Conservation (phyloP, 1,140 invertebrate genomes). For the Pseudomyrmex pallidus region DNA sequence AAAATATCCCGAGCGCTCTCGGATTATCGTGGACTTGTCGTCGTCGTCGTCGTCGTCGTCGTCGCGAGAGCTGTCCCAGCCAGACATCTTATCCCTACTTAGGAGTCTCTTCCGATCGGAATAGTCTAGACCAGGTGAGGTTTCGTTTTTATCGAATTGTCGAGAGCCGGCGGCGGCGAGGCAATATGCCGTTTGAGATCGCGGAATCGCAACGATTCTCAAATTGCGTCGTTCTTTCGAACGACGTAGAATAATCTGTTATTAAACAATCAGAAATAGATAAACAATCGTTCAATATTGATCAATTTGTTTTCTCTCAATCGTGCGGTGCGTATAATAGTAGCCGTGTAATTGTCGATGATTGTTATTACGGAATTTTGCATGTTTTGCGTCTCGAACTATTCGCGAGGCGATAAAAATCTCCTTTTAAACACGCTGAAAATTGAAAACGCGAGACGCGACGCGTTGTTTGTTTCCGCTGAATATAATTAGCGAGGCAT, state of each 20-base stretch:
- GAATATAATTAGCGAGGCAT: conserved; percentile 32
- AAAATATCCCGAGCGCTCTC: conserved; percentile 71
- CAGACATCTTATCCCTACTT: conserved; percentile 74
- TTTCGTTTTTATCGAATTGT: conserved; percentile 60
- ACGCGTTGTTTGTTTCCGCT: conserved; percentile 30
- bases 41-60: not conserved
- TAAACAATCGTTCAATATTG: not conserved
- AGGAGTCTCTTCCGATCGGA: conserved; percentile 30
- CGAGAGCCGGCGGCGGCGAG: conserved; percentile 1
- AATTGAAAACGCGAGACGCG: not conserved
- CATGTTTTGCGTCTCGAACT: not conserved
- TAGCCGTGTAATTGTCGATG: not conserved
- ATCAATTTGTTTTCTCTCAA: not conserved
- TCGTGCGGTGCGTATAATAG: too few relatives aligned
- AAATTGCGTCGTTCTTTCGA: too few relatives aligned
- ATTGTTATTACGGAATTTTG: not conserved
- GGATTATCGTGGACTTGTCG: conserved; percentile 64
- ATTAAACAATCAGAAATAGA: not conserved
- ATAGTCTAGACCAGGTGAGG: conserved; percentile 12
- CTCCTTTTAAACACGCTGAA: not conserved
- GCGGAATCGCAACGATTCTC: not conserved
- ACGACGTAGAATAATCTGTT: too few relatives aligned
- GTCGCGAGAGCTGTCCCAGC: conserved; percentile 54
- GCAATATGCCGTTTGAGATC: not conserved
- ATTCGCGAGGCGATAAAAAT: not conserved